Evolutionary conservation across 2,888 invertebrate genomes (phyloP).

Genomic region (Drosophila antonietae): DNA sequence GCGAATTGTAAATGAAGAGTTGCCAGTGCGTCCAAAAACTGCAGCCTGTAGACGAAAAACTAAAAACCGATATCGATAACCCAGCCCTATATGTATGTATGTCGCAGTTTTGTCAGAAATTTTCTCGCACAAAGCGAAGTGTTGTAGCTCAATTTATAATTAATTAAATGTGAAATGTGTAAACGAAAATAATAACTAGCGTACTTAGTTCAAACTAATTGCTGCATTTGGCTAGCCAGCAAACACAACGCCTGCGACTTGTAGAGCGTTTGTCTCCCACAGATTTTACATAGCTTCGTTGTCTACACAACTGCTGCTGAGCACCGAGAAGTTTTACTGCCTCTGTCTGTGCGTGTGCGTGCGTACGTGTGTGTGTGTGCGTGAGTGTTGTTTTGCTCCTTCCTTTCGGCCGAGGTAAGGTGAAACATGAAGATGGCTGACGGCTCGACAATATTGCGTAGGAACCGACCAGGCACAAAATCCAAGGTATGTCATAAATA

Average conservation of each 20-base stretch:
- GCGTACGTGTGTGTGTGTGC: conserved; percentile 9
- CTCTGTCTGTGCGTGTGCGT: conserved; percentile 13
- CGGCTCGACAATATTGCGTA: conserved; percentile 91
- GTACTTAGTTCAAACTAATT: conserved; percentile 13
- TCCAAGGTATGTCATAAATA: conserved; percentile 88
- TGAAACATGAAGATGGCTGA: conserved; percentile 92
- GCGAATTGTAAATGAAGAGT: conserved; percentile 17
- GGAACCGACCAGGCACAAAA: conserved; percentile 96
- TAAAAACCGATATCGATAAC: conserved; percentile 36
- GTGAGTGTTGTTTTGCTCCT: conserved; percentile 53
- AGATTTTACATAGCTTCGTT: conserved; percentile 39
- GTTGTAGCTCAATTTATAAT: conserved; percentile 55
- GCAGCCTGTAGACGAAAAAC: background rate
- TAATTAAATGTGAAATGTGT: conserved; percentile 52
- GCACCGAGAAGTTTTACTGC: conserved; percentile 46
- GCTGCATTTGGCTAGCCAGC: conserved; percentile 34
- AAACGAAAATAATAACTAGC: conserved; percentile 45
- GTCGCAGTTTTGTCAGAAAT: conserved; percentile 61
- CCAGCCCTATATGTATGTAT: conserved; percentile 53
- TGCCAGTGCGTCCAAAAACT: conserved; percentile 14
- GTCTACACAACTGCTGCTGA: conserved; percentile 44
- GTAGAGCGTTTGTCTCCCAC: conserved; percentile 25
- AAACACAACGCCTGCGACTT: conserved; percentile 29
- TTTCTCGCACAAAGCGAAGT: conserved; percentile 72
- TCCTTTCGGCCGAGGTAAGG: conserved; percentile 54